These are phyloP conservation scores for Ephydatia muelleri DNA, from an alignment of 37 sponge, comb jelly and placozoan genomes.

Conservation along the genomic window DNA sequence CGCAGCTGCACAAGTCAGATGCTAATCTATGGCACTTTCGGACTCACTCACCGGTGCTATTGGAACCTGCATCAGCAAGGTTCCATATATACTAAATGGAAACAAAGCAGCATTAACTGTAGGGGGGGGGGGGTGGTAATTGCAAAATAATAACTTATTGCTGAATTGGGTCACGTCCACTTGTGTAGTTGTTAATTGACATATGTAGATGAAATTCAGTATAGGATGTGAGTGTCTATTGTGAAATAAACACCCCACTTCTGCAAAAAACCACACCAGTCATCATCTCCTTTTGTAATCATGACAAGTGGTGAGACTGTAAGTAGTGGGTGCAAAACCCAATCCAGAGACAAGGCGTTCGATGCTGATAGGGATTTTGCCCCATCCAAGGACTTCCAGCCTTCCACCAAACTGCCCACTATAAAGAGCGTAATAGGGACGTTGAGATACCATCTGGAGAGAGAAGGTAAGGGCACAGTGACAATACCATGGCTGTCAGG, in stretches of 20 bases:
- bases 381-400: slow-evolving; percentile 1
- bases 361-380: not conserved
- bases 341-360: too few relatives aligned
- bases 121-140: not conserved
- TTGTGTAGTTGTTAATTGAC: not conserved
- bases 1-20: slow-evolving; percentile 14
- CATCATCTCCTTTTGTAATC: not conserved
- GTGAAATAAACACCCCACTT: not conserved
- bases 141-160: not conserved
- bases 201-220: slow-evolving; percentile 1
- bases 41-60: slow-evolving; percentile 47
- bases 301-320: not conserved
- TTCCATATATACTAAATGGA: too few relatives aligned
- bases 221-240: not conserved
- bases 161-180: not conserved
- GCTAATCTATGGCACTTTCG: slow-evolving; percentile 41
- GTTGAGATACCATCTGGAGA: not conserved
- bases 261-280: not conserved
- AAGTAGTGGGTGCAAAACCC: not conserved
- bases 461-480: not conserved
- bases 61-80: too few relatives aligned
- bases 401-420: slow-evolving; percentile 1
- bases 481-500: not conserved
- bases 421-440: not conserved
- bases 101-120: too few relatives aligned